Evolutionary conservation across 1,140 invertebrate species (phyloP).

Genomic region (Rhagoletis zephyria): DNA sequence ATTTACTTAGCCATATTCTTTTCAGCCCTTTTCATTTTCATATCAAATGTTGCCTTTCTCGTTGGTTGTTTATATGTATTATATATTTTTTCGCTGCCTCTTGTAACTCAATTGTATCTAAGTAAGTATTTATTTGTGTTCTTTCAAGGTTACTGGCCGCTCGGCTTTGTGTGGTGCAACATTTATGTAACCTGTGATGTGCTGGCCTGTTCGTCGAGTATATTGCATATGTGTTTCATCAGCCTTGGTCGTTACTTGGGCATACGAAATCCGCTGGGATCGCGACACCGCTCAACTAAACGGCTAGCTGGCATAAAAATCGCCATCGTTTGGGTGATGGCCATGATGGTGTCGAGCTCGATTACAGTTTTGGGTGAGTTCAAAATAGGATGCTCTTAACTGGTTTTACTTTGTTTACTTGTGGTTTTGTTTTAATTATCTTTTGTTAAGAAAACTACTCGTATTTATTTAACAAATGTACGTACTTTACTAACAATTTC

Average conservation of each 20-base stretch:
- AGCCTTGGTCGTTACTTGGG: constrained; percentile 92
- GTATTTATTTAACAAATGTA: no score
- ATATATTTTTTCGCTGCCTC: neutral
- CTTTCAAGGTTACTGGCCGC: constrained; percentile 89
- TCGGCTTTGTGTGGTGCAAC: constrained; percentile 90
- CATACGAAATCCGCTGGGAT: constrained; percentile 90
- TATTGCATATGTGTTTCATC: constrained; percentile 98
- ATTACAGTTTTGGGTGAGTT: constrained; percentile 88
- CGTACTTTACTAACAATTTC: neutral
- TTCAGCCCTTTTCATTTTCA: neutral
- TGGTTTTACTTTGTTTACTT: no score
- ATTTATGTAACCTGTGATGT: constrained; percentile 95
- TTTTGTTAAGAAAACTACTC: neutral
- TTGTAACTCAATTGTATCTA: neutral
- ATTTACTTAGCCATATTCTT: neutral
- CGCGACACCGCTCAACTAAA: constrained; percentile 83
- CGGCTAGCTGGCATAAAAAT: constrained; percentile 87
- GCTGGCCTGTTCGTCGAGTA: constrained; percentile 93
- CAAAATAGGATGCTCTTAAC: neutral
- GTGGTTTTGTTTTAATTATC: no score
- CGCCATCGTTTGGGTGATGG: constrained; percentile 87
- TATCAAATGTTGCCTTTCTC: neutral
- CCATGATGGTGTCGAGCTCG: constrained; percentile 89
- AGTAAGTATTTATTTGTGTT: constrained; percentile 57
- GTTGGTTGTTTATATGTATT: neutral